phyloP scores from a whole-genome alignment of 2,113 vertebrate species.

The Rutilus rutilus region DNA sequence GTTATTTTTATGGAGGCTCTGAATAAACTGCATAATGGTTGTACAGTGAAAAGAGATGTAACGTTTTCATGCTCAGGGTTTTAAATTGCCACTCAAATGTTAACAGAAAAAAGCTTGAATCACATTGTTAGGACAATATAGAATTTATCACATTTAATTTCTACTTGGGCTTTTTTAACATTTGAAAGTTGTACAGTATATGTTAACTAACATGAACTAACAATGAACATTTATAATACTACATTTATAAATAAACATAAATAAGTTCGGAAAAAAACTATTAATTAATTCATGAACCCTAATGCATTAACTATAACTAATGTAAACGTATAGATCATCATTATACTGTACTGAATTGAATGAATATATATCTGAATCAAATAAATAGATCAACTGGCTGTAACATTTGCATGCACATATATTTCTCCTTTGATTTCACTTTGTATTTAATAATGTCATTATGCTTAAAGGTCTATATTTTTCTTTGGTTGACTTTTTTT shows the following conservation, averaged over 20 bases:
- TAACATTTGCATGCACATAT: neutral
- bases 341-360: neutral
- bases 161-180: neutral
- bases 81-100: neutral
- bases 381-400: neutral
- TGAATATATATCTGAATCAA: neutral
- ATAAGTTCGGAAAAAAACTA: neutral
- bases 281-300: neutral
- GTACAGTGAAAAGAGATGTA: neutral
- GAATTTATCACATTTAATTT: neutral
- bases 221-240: neutral
- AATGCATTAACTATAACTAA: neutral
- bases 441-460: neutral
- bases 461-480: neutral
- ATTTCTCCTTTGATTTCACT: neutral
- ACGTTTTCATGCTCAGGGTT: neutral
- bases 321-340: neutral
- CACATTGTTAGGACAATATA: neutral
- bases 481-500: neutral
- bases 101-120: neutral
- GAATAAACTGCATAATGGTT: neutral
- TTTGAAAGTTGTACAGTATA: neutral
- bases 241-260: neutral
- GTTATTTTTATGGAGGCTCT: neutral
- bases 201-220: neutral